Percentiles rank a stretch among this genome's conserved stretches.
Evolutionary conservation across 2,113 vertebrate species (phyloP).

Genomic region (Eublepharis macularius): DNA sequence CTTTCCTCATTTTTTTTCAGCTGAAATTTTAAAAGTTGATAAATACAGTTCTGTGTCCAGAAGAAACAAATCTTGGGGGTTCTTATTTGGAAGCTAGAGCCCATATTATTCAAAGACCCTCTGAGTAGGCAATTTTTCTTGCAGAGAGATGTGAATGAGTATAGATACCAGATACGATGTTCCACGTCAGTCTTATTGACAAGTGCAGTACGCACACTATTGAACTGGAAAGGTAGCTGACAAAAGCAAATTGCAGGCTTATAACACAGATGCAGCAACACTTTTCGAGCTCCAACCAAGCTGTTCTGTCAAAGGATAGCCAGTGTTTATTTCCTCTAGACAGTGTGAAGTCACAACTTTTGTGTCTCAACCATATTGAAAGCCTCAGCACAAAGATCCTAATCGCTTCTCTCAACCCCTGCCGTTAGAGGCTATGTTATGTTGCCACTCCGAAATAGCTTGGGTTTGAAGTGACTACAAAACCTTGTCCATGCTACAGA

Average conservation of each 20-base stretch:
- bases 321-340: conserved; percentile 16
- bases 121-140: conserved; percentile 43
- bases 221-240: conserved; percentile 26
- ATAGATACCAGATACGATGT: conserved; percentile 15
- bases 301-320: neutral
- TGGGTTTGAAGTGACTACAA: conserved; percentile 11
- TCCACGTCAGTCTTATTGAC: conserved; percentile 14
- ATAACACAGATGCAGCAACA: conserved; percentile 31
- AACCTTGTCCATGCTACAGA: conserved; percentile 7
- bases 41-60: conserved; percentile 28
- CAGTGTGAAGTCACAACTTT: neutral
- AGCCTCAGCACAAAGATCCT: conserved; percentile 15
- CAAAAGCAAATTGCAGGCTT: conserved; percentile 33
- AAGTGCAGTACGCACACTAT: conserved; percentile 3
- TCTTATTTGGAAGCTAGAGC: conserved; percentile 3
- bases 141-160: conserved; percentile 30
- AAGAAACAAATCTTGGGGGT: conserved; percentile 29
- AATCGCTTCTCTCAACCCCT: neutral
- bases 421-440: neutral
- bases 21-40: conserved; percentile 36
- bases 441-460: conserved; percentile 21
- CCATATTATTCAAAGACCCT: conserved; percentile 19
- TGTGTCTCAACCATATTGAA: conserved; percentile 11
- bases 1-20: conserved; percentile 23
- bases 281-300: conserved; percentile 22